Conservation (phyloP, 2,113 vertebrate species). For the Salvelinus namaycush region DNA sequence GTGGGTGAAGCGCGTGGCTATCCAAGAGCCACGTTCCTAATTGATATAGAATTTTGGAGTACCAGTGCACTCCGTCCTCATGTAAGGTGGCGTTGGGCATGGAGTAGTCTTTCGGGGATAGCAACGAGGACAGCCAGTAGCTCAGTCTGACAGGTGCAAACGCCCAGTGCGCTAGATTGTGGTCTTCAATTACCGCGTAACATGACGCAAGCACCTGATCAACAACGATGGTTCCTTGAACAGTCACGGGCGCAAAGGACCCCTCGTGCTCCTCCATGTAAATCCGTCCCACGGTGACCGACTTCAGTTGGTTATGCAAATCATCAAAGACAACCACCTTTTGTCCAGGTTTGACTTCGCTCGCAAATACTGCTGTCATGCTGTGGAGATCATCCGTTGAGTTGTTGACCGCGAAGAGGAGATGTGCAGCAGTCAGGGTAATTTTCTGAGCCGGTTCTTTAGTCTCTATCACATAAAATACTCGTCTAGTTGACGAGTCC, state of each 20-base stretch:
- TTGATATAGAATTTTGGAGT: conserved; percentile 87
- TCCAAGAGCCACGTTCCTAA: conserved; percentile 92
- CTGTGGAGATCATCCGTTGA: conserved; percentile 42
- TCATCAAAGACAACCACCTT: conserved; percentile 78
- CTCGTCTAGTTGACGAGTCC: conserved; percentile 76
- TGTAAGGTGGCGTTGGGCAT: conserved; percentile 52
- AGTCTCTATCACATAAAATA: conserved; percentile 91
- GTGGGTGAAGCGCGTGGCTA: conserved; percentile 85
- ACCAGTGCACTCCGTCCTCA: conserved; percentile 89
- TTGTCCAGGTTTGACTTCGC: conserved; percentile 82
- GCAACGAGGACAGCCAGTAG: conserved; percentile 77
- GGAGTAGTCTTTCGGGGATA: conserved; percentile 62
- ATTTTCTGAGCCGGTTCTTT: conserved; percentile 76
- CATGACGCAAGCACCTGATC: conserved; percentile 90
- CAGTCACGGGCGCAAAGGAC: conserved; percentile 88
- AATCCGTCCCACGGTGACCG: conserved; percentile 82
- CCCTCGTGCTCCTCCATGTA: conserved; percentile 81
- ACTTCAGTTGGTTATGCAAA: conserved; percentile 62
- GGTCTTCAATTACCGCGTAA: conserved; percentile 92
- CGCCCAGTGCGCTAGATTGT: conserved; percentile 89
- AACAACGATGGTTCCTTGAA: conserved; percentile 90
- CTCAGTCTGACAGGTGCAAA: conserved; percentile 87
- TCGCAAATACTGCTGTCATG: conserved; percentile 77
- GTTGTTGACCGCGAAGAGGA: conserved; percentile 80
- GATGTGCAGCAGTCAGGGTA: conserved; percentile 89